Evolutionary conservation across 2,113 vertebrate species (phyloP).

Genomic region (Pontoporia blainvillei): DNA sequence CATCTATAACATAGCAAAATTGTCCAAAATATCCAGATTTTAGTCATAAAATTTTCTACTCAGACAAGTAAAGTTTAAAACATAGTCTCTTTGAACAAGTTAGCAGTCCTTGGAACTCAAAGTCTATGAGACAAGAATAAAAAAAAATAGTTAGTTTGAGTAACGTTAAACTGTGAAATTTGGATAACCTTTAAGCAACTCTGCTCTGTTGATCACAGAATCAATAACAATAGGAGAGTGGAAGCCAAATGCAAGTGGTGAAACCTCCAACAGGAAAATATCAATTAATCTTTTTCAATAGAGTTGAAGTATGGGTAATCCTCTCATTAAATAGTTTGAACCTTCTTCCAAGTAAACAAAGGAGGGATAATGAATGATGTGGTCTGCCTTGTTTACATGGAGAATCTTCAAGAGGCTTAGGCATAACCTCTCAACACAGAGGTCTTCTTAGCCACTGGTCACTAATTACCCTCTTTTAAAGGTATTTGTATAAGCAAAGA

Average conservation of each 20-base stretch:
- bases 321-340: constrained; percentile 92
- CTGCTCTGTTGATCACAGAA: constrained; percentile 85
- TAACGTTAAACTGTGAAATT: constrained; percentile 81
- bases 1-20: constrained; percentile 46
- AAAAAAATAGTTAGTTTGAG: constrained; percentile 77
- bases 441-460: constrained; percentile 86
- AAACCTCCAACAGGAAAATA: constrained; percentile 92
- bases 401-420: constrained; percentile 93
- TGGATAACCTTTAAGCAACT: constrained; percentile 83
- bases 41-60: constrained; percentile 63
- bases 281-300: constrained; percentile 93
- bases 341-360: constrained; percentile 90
- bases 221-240: constrained; percentile 81
- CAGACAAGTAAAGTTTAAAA: constrained; percentile 58
- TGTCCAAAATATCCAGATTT: constrained; percentile 41
- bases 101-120: constrained; percentile 62
- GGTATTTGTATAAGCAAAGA: constrained; percentile 85
- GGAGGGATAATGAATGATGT: constrained; percentile 88
- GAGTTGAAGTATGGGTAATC: constrained; percentile 92
- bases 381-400: constrained; percentile 88
- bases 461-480: constrained; percentile 90
- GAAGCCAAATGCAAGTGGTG: constrained; percentile 82
- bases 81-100: constrained; percentile 53
- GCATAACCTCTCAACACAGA: constrained; percentile 83
- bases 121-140: constrained; percentile 57